These are phyloP conservation scores for Microcebus griseorufus DNA, from an alignment of 2,113 vertebrate species.

Conservation along the genomic window DNA sequence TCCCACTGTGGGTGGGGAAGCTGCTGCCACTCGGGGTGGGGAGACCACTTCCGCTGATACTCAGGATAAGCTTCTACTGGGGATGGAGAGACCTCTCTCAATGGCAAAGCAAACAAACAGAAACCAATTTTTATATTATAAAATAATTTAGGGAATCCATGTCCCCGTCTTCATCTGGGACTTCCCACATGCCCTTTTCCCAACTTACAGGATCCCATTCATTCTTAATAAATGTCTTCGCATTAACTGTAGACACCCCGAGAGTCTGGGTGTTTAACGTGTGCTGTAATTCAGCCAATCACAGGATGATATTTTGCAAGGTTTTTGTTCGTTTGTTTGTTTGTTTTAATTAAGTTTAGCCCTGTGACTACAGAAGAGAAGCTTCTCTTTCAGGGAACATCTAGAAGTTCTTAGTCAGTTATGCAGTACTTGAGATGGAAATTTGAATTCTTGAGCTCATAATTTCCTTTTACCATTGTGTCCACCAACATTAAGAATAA, in stretches of 20 bases:
- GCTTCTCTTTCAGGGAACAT: background rate
- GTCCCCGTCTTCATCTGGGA: background rate
- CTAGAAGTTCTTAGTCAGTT: background rate
- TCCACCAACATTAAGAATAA: background rate
- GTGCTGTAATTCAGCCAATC: background rate
- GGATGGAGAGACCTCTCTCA: background rate
- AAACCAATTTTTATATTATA: background rate
- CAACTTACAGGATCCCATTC: background rate
- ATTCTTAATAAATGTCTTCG: background rate
- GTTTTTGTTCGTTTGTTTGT: no score
- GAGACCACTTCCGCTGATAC: no score
- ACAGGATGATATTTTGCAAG: no score
- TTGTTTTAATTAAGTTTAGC: background rate
- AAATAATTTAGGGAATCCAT: background rate
- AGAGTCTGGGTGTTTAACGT: background rate
- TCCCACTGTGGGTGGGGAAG: no score
- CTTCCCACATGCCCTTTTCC: background rate
- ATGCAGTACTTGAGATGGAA: background rate
- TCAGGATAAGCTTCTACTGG: no score
- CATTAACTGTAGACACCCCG: background rate
- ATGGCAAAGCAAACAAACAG: background rate
- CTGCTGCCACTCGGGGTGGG: background rate
- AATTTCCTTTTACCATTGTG: background rate
- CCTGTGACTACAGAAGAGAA: background rate
- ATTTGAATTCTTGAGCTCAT: background rate